Conservation (phyloP, 2,113 vertebrate genomes). For the Isichthys henryi region DNA sequence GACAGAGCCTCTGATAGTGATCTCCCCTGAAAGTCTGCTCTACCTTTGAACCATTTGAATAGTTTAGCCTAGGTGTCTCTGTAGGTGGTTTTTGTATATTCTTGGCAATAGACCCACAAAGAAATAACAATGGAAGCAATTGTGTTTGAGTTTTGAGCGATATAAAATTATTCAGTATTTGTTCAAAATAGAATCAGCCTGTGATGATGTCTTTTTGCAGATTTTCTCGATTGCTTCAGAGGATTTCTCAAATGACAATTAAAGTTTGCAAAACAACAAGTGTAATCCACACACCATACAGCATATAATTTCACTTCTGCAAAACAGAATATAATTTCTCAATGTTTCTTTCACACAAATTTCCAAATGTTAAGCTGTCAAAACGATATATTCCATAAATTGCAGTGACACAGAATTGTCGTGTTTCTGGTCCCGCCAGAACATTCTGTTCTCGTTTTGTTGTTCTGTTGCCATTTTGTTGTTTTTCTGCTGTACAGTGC, state of each 20-base stretch:
- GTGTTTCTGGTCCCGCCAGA: neutral
- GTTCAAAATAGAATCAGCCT: neutral
- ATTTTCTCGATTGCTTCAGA: neutral
- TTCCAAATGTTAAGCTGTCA: neutral
- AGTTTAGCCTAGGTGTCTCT: neutral
- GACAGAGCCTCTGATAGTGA: neutral
- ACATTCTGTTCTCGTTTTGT: neutral
- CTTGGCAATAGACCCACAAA: neutral
- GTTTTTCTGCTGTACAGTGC: neutral
- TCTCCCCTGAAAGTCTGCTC: neutral
- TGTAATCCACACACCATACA: neutral
- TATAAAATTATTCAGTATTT: neutral
- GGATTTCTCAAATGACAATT: neutral
- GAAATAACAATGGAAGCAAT: neutral
- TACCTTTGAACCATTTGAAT: neutral
- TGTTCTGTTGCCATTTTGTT: neutral
- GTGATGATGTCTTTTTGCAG: neutral
- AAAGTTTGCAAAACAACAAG: neutral
- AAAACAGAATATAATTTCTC: neutral
- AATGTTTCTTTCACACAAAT: no score
- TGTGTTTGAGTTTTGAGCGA: neutral
- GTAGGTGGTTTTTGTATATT: neutral
- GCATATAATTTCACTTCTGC: neutral
- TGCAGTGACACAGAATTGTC: neutral
- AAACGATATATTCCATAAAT: neutral